A percentile compares a stretch with the other conserved stretches of the same genome.
Conservation (phyloP, 2,797 vertebrate species). For the Neosilurus mollespiculum region DNA sequence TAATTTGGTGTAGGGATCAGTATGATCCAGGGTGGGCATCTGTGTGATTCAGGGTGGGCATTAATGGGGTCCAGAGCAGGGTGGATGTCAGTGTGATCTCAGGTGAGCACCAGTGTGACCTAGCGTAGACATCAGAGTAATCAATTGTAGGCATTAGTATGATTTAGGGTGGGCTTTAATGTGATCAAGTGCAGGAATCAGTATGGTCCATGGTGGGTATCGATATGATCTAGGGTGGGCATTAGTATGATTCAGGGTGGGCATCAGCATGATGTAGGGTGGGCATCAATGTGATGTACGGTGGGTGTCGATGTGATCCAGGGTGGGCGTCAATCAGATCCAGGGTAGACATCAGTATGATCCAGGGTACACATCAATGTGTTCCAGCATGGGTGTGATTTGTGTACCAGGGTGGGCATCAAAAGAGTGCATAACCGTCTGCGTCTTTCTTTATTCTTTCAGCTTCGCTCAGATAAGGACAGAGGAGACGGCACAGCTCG, state of each 20-base stretch:
- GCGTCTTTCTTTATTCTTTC: constrained; percentile 39
- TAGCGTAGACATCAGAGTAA: not conserved
- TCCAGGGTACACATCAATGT: not conserved
- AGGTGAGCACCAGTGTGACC: not conserved
- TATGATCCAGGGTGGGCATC: not conserved
- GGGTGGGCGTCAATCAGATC: not conserved
- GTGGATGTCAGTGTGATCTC: not conserved
- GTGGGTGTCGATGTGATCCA: not conserved
- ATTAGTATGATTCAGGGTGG: not conserved
- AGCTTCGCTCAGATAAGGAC: constrained; percentile 86
- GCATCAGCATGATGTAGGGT: not conserved
- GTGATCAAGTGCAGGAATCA: fast-evolving
- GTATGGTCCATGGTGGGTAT: not conserved
- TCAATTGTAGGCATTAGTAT: too few species aligned
- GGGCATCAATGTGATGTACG: not conserved
- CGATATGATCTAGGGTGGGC: not conserved
- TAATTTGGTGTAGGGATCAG: too few species aligned
- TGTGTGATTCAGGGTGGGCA: not conserved
- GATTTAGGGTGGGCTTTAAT: fast-evolving
- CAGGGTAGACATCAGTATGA: not conserved
- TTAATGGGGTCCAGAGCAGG: too few species aligned
- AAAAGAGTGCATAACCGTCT: not conserved
- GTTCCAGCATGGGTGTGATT: not conserved
- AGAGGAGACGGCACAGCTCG: constrained; percentile 83
- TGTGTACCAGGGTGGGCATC: not conserved